Percentiles rank a stretch among this genome's conserved stretches.
These are phyloP conservation scores for Pharmacophagus antenor DNA, from an alignment of 2,888 invertebrate species.

Conservation along the genomic window DNA sequence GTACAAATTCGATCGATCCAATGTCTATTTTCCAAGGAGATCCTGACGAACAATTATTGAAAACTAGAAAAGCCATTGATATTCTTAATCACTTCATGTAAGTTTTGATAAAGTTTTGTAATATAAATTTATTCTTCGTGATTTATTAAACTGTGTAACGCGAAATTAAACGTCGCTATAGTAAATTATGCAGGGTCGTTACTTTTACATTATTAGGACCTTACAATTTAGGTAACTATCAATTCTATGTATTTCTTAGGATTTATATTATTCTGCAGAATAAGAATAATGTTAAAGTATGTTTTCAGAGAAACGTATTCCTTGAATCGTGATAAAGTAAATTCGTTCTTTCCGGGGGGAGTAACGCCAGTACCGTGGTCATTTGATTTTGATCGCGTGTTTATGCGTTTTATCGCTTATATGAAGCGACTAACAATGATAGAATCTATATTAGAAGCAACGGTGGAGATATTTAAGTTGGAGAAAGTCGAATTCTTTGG, in stretches of 20 bases:
- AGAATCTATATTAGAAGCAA: conserved; percentile 86
- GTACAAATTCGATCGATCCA: conserved; percentile 87
- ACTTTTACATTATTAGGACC: no score
- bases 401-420: conserved; percentile 84
- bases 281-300: no score
- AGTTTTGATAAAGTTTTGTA: conserved; percentile 39
- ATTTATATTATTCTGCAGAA: no score
- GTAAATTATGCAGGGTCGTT: no score
- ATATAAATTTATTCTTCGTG: no score
- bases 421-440: conserved; percentile 83
- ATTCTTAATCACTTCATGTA: conserved; percentile 82
- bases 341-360: conserved; percentile 76
- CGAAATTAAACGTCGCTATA: no score
- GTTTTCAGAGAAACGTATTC: conserved; percentile 71
- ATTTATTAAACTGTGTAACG: no score
- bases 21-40: conserved; percentile 92
- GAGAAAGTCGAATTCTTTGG: conserved; percentile 92
- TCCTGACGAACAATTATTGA: conserved; percentile 85
- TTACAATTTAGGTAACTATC: no score
- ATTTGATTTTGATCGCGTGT: conserved; percentile 87
- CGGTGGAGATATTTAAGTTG: conserved; percentile 90
- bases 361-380: conserved; percentile 86
- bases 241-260: no score
- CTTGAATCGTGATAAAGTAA: conserved; percentile 77
- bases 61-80: conserved; percentile 75